Percentiles rank a stretch among this genome's conserved stretches.
Conservation (phyloP, 2,113 vertebrate species). For the Microtus ochrogaster region DNA sequence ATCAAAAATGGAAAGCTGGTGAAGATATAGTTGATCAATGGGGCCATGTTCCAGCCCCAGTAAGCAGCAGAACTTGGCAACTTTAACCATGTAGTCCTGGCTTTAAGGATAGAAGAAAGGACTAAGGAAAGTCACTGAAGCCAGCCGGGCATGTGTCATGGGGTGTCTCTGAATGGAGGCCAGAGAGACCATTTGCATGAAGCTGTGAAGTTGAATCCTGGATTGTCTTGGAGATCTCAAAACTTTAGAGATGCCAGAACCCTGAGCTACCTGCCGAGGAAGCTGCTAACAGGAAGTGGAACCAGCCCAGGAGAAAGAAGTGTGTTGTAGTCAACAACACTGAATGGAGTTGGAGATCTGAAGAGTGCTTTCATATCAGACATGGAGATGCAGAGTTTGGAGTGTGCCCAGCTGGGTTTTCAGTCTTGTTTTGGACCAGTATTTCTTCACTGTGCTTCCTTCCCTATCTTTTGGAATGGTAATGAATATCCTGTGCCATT, state of each 20-base stretch:
- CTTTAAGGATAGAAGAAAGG: not conserved
- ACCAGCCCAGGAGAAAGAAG: not conserved
- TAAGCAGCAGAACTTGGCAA: not conserved
- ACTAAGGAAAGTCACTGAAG: not conserved
- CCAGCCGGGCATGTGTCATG: not conserved
- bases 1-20: not conserved
- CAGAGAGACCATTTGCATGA: not conserved
- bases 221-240: not conserved
- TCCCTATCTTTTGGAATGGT: not conserved
- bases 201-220: not conserved
- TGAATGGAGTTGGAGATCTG: too few relatives aligned
- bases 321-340: not conserved
- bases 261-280: not conserved
- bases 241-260: not conserved
- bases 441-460: not conserved
- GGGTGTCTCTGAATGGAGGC: not conserved
- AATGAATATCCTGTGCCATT: not conserved
- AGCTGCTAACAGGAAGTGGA: not conserved
- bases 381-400: not conserved
- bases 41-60: not conserved
- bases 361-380: too few relatives aligned
- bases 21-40: not conserved
- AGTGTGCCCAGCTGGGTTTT: not conserved
- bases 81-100: not conserved
- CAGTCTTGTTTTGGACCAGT: not conserved